Conservation (phyloP, 1,140 invertebrate genomes). For the Drosophila tristis region DNA sequence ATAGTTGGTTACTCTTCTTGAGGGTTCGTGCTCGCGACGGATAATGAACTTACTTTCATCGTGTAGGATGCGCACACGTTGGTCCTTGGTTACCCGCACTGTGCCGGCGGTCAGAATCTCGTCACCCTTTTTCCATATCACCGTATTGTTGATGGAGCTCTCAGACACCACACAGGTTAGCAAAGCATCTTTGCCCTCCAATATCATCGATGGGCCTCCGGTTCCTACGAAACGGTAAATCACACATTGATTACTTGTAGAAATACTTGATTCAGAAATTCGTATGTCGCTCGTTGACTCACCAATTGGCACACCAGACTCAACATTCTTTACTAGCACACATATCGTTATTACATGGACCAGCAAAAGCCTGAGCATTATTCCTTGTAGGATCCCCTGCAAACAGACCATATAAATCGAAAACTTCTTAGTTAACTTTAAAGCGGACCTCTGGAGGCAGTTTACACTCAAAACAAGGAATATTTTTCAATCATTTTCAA, state of each 20-base stretch:
- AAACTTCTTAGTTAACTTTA: constrained; percentile 21
- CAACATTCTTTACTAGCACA: constrained; percentile 75
- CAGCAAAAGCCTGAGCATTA: constrained; percentile 78
- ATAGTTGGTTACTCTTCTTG: not conserved
- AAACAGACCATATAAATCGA: constrained; percentile 5
- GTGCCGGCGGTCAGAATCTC: constrained; percentile 91
- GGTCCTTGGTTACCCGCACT: constrained; percentile 89
- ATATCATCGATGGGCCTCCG: constrained; percentile 84
- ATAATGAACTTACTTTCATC: constrained; percentile 86
- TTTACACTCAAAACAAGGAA: constrained; percentile 33
- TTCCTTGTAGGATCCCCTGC: constrained; percentile 71
- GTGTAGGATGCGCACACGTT: constrained; percentile 89
- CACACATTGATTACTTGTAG: too few species aligned
- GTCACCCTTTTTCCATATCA: constrained; percentile 89
- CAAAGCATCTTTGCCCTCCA: constrained; percentile 90
- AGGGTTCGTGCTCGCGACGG: not conserved
- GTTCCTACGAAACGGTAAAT: constrained; percentile 53
- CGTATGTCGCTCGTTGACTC: constrained; percentile 18
- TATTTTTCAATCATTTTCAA: constrained; percentile 72
- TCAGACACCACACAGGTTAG: constrained; percentile 91
- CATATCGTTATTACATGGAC: constrained; percentile 76
- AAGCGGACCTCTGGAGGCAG: not conserved
- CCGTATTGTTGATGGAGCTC: constrained; percentile 87
- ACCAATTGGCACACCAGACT: constrained; percentile 82
- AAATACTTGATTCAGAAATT: not conserved